Base-by-base conservation (phyloP, 1,140 invertebrate genomes). In the Cotesia vestalis region DNA sequence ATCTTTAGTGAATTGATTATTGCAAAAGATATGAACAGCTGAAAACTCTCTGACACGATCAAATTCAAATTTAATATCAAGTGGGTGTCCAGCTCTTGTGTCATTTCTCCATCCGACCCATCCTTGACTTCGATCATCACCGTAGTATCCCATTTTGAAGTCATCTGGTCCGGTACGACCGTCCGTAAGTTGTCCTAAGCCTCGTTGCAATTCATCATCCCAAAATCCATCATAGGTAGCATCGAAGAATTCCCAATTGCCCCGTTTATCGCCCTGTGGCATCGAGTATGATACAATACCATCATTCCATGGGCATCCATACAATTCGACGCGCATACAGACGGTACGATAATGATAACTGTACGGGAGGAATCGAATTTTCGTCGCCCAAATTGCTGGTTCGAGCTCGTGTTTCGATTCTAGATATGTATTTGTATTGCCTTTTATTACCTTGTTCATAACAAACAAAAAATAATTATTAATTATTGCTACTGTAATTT, bases 101-200 rank as follows among this genome's bases (percentile, higher is more conserved):
- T 96, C 94, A 86, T 96, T 96, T 73, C 91, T 90, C 96, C 96
- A 98, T 0, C 96, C 96, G 6, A 98, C 94, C 96, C 96, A 98
- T 36, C 93, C 91, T 81, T 93, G 93, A 64, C 87, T 88, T 82
- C 84, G 86, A 40, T 90, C 90, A 46, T 87, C 83, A 67, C 89
- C 89, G 71, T 89, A 88, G 63, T 89, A 90, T 74, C 91, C 89
- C 76, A 90, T 86, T 80, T 93, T 92, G 82, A 94, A 95, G 82
- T 95, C 92, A 55, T 93, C 91, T n/a, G 91, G 89, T 1, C 93
- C 92, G 55, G 85, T 86, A 55, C 87, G 88, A 20, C 93, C 93
- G 81, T 98, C 95, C 14, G 92, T 93, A 68, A 98, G 88, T 81
- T 95, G 93, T n/a, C 96, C 96, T 2, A 98, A 86, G 17, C 96